These are phyloP conservation scores for Galago senegalensis DNA, from an alignment of 2,797 vertebrate species.

Conservation along the genomic window DNA sequence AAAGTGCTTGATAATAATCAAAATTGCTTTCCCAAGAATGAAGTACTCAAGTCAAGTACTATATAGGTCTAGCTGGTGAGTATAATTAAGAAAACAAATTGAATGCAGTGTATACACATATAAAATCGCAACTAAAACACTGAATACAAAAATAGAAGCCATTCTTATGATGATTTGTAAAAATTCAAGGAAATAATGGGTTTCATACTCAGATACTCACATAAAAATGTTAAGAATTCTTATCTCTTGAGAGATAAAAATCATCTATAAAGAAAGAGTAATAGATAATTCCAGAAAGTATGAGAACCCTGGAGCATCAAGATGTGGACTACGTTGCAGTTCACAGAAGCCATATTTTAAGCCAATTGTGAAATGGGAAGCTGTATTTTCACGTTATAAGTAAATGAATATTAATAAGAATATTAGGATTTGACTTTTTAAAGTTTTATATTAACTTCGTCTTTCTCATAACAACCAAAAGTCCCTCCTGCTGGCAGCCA, in stretches of 20 bases:
- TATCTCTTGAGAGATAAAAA: neutral
- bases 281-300: slow-evolving; percentile 43
- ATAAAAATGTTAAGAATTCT: slow-evolving; percentile 9
- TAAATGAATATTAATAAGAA: slow-evolving; percentile 44
- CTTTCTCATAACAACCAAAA: slow-evolving; percentile 68
- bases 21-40: slow-evolving; percentile 83
- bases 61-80: slow-evolving; percentile 73
- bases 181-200: neutral
- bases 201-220: neutral
- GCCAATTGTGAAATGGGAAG: neutral
- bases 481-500: neutral
- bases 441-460: slow-evolving; percentile 64
- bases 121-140: slow-evolving; percentile 70
- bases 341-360: slow-evolving; percentile 48
- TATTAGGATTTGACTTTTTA: neutral
- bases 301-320: neutral
- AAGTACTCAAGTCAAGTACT: slow-evolving; percentile 84
- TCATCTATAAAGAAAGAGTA: neutral
- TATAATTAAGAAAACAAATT: slow-evolving; percentile 79
- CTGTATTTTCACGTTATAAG: slow-evolving; percentile 9
- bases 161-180: slow-evolving; percentile 29
- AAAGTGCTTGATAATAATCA: slow-evolving; percentile 83
- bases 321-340: slow-evolving; percentile 60
- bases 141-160: slow-evolving; percentile 70
- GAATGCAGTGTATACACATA: slow-evolving; percentile 21